Conservation (phyloP, 2,113 vertebrate genomes). For the Mormoops blainvillei region DNA sequence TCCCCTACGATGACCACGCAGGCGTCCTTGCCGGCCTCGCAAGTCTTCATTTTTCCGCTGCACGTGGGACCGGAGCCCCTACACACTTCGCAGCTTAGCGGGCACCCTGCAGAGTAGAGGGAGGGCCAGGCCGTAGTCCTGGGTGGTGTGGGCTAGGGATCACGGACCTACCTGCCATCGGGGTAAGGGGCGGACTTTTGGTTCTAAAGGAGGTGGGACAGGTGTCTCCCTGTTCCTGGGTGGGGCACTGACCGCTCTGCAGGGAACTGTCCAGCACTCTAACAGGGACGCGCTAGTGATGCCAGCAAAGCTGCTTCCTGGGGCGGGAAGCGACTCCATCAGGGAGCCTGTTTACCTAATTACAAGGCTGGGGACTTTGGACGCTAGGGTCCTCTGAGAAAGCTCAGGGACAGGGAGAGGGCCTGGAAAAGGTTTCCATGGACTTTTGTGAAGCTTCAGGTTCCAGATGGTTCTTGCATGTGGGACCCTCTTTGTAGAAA, state of each 20-base stretch:
- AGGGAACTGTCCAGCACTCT: neutral
- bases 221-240: neutral
- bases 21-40: conserved; percentile 45
- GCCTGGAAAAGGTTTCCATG: neutral
- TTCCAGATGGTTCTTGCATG: neutral
- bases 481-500: neutral
- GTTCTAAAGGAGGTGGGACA: neutral
- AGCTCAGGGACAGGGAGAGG: conserved; percentile 22
- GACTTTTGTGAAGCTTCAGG: conserved; percentile 30
- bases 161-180: accelerated
- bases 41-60: conserved; percentile 49
- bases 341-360: conserved; percentile 24
- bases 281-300: neutral
- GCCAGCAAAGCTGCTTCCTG: conserved; percentile 9
- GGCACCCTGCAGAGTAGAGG: conserved; percentile 22
- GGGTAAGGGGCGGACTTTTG: neutral
- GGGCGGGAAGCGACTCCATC: conserved; percentile 43
- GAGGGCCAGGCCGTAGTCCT: neutral
- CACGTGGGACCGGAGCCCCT: conserved; percentile 39
- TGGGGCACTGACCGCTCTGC: neutral
- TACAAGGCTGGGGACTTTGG: conserved; percentile 44
- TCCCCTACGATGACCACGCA: conserved; percentile 52
- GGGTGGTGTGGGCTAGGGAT: neutral
- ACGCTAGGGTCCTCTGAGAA: conserved; percentile 22
- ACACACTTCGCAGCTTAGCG: conserved; percentile 65